Base-by-base conservation (phyloP, 1,140 invertebrate species). In the Penaeus japonicus region DNA sequence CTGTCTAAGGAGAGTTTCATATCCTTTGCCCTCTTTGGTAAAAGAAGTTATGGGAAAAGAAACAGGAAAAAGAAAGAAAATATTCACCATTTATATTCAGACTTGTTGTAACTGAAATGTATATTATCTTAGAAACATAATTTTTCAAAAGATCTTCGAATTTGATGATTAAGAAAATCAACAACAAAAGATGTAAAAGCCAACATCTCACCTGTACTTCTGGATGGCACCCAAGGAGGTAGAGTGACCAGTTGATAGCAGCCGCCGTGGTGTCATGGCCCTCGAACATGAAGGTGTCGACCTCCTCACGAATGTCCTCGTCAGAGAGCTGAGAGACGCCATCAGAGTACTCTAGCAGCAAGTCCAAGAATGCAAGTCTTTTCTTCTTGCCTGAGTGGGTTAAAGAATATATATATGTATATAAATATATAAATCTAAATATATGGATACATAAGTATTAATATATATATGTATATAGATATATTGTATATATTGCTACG, bases 241-340 rank as follows among this genome's bases (percentile, higher is more conserved):
- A 97, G 0, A 97, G 92, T 89, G 96, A 96, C 94, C 97, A 98
- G 91, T 95, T 96, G 30, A 96, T 95, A 22, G 95, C 96, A 73
- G 96, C 95, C 2, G 97, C 96, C 1, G 97, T 98, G 1, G 97
- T 98, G 91, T 99, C 97, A 92, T 98, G 97, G 39, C 97, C 97
- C 94, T 98, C 47, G 47, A 47, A 47, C 47, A 47, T 47, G 47
- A 47, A 47, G 10, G 47, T 47, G 47, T 47, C 47, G 10, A 47
- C 47, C 47, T 47, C 47, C 47, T 47, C 47, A 15, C 47, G 47
- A 15, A 47, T 47, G 47, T 99, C 97, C 73, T 96, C 95, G 85
- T 98, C 96, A 54, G 95, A 96, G 70, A 99, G 95, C 3, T 95
- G 95, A 17, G 95, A 96, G 89, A 95, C 96, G 12, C 30, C 39